Evolutionary conservation across 2,113 vertebrate genomes (phyloP), one percentile per base, ranked within the genome.

Genomic region (Hippocampus mohnikei): DNA sequence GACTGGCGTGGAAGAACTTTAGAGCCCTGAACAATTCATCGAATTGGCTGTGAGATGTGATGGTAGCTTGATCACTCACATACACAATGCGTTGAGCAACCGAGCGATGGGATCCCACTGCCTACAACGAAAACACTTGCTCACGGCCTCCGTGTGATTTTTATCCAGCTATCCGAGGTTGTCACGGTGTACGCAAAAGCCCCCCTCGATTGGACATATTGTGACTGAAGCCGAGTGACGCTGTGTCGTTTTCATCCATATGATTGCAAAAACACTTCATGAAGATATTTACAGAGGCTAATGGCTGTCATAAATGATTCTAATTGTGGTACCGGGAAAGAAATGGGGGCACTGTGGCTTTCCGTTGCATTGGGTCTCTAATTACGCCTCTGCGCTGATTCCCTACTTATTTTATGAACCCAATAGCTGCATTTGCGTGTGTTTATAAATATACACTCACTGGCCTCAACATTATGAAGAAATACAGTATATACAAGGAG

Each of bases 301-400:
- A 78, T 73, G 70, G 69, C 56, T 64, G 69, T 68, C 66, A 74
- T 78, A 74, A 44, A 52, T 70, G 58, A 73, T 69, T 33, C 74
- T 80, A 83, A 84, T 82, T 76, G 77, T 37, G 61, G 55, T 50
- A 27, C 70, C 18, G 50, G 62, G 41, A 18, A 70, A 53, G 55
- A 1, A 11, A 61, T 18, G 72, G 76, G 65, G 53, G n/a, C 27
- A 25, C 29, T 68, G 62, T 79, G 68, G 56, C 64, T 59, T 66
- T 23, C 44, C 59, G 55, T 40, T 55, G 60, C 53, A 69, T 29
- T 23, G 71, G 70, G 74, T 74, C 75, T 81, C 70, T 83, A 72
- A 86, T 90, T 88, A 87, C 72, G 72, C 84, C 79, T 81, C 76
- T 71, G 84, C 81, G 71, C 75, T 71, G 68, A 56, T 81, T 72